phyloP scores from a whole-genome alignment of 2,888 invertebrate species.

The Ryuthela nishihirai region DNA sequence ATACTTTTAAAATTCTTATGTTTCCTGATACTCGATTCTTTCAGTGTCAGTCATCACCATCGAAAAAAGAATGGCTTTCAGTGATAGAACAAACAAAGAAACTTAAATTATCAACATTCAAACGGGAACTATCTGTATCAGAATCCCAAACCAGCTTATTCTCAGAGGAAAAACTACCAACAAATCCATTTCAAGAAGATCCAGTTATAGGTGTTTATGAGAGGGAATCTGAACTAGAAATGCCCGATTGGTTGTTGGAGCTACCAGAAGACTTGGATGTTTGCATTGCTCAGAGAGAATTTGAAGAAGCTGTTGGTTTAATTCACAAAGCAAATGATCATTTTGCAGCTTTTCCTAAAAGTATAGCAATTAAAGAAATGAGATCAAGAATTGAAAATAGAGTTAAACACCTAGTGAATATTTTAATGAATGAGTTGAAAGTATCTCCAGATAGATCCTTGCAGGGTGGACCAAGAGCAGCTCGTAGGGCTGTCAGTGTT shows the following conservation, averaged over 20 bases:
- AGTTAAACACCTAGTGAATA: conserved; percentile 74
- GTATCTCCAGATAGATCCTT: conserved; percentile 85
- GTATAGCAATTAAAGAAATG: conserved; percentile 23
- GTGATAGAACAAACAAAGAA: conserved; percentile 88
- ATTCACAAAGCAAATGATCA: conserved; percentile 59
- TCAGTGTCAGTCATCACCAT: conserved; percentile 75
- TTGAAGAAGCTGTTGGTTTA: conserved; percentile 82
- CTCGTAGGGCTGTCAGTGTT: conserved; percentile 76
- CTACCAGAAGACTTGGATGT: conserved; percentile 93
- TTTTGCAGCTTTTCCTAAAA: conserved; percentile 37
- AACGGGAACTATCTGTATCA: not conserved
- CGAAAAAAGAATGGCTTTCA: conserved; percentile 88
- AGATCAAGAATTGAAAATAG: conserved; percentile 61
- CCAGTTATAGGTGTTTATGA: conserved; percentile 48
- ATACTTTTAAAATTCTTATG: conserved; percentile 89
- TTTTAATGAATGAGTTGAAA: conserved; percentile 82
- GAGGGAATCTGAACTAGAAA: conserved; percentile 45
- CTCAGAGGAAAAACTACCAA: conserved; percentile 16
- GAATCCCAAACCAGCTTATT: conserved; percentile 19
- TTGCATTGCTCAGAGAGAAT: conserved; percentile 89
- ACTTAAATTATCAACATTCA: conserved; percentile 55
- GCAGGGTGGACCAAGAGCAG: conserved; percentile 77
- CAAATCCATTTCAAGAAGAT: conserved; percentile 43
- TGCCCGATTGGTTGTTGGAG: conserved; percentile 84
- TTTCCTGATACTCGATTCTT: conserved; percentile 91